Percentiles rank a stretch among this genome's conserved stretches.
Conservation (phyloP, 2,888 invertebrate genomes). For the Amphiduros pacificus region DNA sequence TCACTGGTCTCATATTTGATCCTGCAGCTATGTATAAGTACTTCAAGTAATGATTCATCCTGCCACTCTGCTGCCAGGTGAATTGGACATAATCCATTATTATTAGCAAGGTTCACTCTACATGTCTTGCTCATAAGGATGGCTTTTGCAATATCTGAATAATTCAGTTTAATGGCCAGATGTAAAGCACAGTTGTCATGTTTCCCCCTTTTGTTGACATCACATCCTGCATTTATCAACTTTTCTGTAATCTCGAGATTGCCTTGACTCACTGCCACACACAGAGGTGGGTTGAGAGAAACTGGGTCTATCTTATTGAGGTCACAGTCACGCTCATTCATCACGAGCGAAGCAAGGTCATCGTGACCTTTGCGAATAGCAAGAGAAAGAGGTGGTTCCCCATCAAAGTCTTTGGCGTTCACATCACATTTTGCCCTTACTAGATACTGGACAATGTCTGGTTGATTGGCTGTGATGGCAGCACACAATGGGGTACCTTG, state of each 20-base stretch:
- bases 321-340: conserved; percentile 30
- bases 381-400: conserved; percentile 38
- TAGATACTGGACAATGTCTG: conserved; percentile 32
- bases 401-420: conserved; percentile 36
- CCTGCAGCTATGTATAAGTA: neutral
- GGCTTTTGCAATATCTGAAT: neutral
- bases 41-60: neutral
- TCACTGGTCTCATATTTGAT: no score
- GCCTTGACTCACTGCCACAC: conserved; percentile 34
- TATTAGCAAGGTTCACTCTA: conserved; percentile 5
- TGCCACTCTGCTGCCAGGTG: conserved; percentile 1
- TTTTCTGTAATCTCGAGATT: conserved; percentile 29
- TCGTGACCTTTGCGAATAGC: conserved; percentile 36
- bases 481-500: conserved; percentile 39
- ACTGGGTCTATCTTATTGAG: conserved; percentile 36
- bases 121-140: neutral
- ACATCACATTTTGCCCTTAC: conserved; percentile 38
- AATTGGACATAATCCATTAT: conserved; percentile 1
- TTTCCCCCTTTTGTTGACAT: conserved; percentile 29
- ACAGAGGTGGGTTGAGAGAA: conserved; percentile 35
- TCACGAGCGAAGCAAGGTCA: conserved; percentile 28
- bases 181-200: conserved; percentile 34
- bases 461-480: conserved; percentile 35
- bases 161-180: conserved; percentile 25
- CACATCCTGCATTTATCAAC: conserved; percentile 31